Evolutionary conservation across 2,113 vertebrate genomes (phyloP).

Genomic region (Hipposideros armiger): DNA sequence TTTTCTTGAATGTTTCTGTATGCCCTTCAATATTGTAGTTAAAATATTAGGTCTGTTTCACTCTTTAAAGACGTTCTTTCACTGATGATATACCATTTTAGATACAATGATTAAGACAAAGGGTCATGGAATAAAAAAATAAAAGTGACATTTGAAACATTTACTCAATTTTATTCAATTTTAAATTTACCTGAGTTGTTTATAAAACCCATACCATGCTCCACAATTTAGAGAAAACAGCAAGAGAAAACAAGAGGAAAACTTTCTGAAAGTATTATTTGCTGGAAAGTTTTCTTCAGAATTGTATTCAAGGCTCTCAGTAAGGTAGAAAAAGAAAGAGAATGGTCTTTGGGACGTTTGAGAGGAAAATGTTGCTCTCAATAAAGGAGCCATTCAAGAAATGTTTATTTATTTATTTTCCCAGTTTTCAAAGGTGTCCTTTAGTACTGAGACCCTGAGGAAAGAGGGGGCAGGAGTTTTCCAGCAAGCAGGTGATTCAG

Average conservation of each 20-base stretch:
- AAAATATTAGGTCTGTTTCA: background rate
- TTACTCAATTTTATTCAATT: background rate
- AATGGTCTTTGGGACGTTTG: background rate
- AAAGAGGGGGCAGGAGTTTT: background rate
- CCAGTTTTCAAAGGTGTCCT: background rate
- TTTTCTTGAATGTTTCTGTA: background rate
- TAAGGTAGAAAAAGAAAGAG: background rate
- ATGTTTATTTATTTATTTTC: background rate
- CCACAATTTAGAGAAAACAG: background rate
- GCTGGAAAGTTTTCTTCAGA: background rate
- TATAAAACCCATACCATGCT: background rate
- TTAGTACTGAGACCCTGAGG: background rate
- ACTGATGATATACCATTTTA: background rate
- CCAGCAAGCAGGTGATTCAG: background rate
- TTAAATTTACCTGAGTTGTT: background rate
- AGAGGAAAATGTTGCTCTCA: background rate
- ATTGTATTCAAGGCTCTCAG: background rate
- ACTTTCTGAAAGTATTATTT: background rate
- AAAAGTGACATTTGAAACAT: background rate
- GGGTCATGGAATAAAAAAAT: background rate
- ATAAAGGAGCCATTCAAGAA: background rate
- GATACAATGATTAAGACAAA: background rate
- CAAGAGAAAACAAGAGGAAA: background rate
- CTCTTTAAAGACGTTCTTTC: background rate
- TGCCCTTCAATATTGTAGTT: background rate